Evolutionary conservation across 2,797 vertebrate genomes (phyloP), one percentile per base, ranked within the genome.

Genomic region (Mus minutoides): DNA sequence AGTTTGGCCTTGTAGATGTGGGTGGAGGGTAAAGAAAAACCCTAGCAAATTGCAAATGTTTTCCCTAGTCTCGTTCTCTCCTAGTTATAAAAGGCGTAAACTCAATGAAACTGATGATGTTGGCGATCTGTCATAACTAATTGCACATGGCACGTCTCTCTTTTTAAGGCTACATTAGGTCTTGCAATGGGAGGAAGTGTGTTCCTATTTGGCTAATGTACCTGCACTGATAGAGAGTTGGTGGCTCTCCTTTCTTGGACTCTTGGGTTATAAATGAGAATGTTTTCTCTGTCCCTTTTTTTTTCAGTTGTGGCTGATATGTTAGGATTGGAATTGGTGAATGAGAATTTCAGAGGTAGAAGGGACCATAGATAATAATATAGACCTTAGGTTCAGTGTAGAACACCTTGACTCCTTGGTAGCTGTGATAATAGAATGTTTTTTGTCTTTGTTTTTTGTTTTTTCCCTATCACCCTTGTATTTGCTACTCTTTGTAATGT

Each of bases 161-260:
- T 88, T 96, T 88, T 96, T 80, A 96, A 95, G 87, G 96, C 93
- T 95, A 92, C 90, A 97, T 96, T 97, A 94, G 90, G 75, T 60
- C 94, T 88, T 96, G 60, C 16, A 58, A 37, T 78, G 76, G 85
- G 88, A 96, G 78, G 93, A 93, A 92, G 62, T 80, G 73, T 93
- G 82, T 52, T 90, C 0, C 21, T 94, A 75, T 94, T 95, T 96
- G 94, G 64, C 93, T 96, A 78, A 96, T 96, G 91, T 95, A 71
- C 96, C 90, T 94, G 92, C 82, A 89, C 94, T 91, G 96, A 95
- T 95, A 92, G 97, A 93, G 94, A 92, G 92, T 76, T 24, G 34
- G 62, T 85, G 62, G 34, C 91, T 82, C 75, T 88, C 69, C 64
- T 1, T 94, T 88, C 56, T 91, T 93, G 60, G 78, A 49, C 31